These are phyloP conservation scores for Cryptocephalus moraei DNA, from an alignment of 2,888 invertebrate species.

Conservation along the genomic window DNA sequence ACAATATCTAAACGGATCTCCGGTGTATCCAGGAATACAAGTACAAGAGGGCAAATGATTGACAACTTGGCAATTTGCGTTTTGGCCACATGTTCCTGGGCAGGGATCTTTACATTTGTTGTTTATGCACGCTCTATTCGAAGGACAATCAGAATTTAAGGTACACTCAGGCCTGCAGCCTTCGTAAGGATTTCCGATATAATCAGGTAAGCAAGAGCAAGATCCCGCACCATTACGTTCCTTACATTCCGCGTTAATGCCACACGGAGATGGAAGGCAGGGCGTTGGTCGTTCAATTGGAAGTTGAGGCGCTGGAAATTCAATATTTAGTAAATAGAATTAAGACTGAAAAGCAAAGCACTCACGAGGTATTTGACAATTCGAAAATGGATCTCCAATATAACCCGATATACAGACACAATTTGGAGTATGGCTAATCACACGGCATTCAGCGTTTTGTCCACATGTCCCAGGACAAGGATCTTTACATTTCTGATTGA, in stretches of 20 bases:
- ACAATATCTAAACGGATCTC: slow-evolving; percentile 65
- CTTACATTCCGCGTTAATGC: slow-evolving; percentile 55
- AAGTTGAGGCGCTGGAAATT: not conserved
- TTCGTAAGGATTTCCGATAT: slow-evolving; percentile 54
- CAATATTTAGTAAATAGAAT: no score
- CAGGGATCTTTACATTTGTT: slow-evolving; percentile 55
- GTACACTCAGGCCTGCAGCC: slow-evolving; percentile 54
- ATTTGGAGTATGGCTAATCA: slow-evolving; percentile 58
- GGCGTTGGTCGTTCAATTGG: slow-evolving; percentile 36
- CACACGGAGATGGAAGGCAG: slow-evolving; percentile 60
- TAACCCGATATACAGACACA: slow-evolving; percentile 47
- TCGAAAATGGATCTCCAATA: slow-evolving; percentile 53
- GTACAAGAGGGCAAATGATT: slow-evolving; percentile 68
- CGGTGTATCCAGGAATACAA: slow-evolving; percentile 54
- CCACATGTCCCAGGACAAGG: slow-evolving; percentile 57
- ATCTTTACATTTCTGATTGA: slow-evolving; percentile 55
- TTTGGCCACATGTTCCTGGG: slow-evolving; percentile 64
- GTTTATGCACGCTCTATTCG: slow-evolving; percentile 53
- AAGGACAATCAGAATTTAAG: slow-evolving; percentile 53
- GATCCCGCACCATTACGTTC: slow-evolving; percentile 50
- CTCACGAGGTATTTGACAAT: not conserved
- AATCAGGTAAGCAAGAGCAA: slow-evolving; percentile 47
- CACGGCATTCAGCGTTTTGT: slow-evolving; percentile 49
- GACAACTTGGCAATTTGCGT: slow-evolving; percentile 63
- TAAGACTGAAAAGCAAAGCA: not conserved